A percentile compares a stretch with the other conserved stretches of the same genome.
Conservation (phyloP, 2,888 invertebrate species). For the Pollenia amentaria region DNA sequence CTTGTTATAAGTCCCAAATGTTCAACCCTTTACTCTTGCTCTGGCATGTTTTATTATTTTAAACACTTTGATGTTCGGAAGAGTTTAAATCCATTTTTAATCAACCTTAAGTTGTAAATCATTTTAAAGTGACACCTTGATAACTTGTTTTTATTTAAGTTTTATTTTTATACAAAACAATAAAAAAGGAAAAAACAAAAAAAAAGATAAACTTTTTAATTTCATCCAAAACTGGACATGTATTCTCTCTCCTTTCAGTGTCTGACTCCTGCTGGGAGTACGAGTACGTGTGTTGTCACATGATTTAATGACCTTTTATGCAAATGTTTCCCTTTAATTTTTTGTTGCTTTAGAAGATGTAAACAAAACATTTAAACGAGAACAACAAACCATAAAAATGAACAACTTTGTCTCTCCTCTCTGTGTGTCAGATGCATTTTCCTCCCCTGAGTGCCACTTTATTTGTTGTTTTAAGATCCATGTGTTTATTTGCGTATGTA, state of each 20-base stretch:
- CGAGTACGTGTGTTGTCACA: slow-evolving; percentile 49
- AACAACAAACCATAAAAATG: slow-evolving; percentile 48
- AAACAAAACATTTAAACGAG: slow-evolving; percentile 36
- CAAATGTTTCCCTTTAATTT: slow-evolving; percentile 57
- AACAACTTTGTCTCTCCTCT: slow-evolving; percentile 17
- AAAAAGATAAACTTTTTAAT: slow-evolving; percentile 39
- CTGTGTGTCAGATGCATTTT: slow-evolving; percentile 31
- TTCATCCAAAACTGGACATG: slow-evolving; percentile 50
- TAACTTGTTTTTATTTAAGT: slow-evolving; percentile 57
- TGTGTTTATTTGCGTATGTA: background rate
- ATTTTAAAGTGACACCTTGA: slow-evolving; percentile 64
- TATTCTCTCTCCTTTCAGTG: slow-evolving; percentile 19
- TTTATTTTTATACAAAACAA: slow-evolving; percentile 19
- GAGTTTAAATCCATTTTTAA: slow-evolving; percentile 44
- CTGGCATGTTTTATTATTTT: slow-evolving; percentile 16
- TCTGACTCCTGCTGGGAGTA: slow-evolving; percentile 43
- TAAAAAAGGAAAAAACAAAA: background rate
- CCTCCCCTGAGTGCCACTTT: slow-evolving; percentile 13
- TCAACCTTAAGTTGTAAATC: slow-evolving; percentile 65
- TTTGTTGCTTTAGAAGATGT: slow-evolving; percentile 4
- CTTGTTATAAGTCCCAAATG: background rate
- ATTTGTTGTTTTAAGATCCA: background rate
- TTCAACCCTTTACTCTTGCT: slow-evolving; percentile 9
- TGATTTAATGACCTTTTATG: slow-evolving; percentile 75
- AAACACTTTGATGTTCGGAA: slow-evolving; percentile 12